These are phyloP conservation scores for Siniperca chuatsi DNA, from an alignment of 2,113 vertebrate species.

Conservation along the genomic window DNA sequence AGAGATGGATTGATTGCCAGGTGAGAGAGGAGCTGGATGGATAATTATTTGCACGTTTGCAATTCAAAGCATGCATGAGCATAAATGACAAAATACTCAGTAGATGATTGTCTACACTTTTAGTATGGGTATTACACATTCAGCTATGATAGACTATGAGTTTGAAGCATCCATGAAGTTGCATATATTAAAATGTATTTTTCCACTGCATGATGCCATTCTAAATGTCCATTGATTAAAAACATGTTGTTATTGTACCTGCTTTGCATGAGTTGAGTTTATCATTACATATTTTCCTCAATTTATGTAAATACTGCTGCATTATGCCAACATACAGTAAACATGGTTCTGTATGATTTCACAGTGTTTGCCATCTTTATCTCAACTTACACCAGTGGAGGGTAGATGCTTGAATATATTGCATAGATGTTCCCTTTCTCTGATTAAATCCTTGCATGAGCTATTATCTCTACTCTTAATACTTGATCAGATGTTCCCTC, in stretches of 20 bases:
- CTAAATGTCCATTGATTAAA: constrained; percentile 56
- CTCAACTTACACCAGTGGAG: constrained; percentile 52
- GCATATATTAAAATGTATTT: constrained; percentile 18
- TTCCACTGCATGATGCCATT: constrained; percentile 25
- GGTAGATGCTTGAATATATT: background rate
- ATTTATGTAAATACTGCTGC: constrained; percentile 29
- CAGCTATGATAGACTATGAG: background rate
- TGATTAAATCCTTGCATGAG: constrained; percentile 46
- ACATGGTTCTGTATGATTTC: constrained; percentile 52
- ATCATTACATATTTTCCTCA: constrained; percentile 45
- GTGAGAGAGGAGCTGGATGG: background rate
- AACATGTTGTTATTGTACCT: constrained; percentile 56
- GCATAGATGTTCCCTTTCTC: background rate
- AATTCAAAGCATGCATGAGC: background rate
- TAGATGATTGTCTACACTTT: too few species aligned
- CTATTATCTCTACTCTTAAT: constrained; percentile 42
- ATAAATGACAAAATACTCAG: background rate
- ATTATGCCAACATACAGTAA: constrained; percentile 36
- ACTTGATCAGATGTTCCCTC: constrained; percentile 30
- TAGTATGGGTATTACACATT: too few species aligned
- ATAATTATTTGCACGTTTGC: background rate
- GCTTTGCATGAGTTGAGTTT: constrained; percentile 36
- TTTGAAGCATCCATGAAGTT: constrained; percentile 11
- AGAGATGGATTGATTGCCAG: background rate
- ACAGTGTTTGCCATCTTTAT: constrained; percentile 41